phyloP scores from a whole-genome alignment of 2,797 vertebrate species.

The Decapterus maruadsi region DNA sequence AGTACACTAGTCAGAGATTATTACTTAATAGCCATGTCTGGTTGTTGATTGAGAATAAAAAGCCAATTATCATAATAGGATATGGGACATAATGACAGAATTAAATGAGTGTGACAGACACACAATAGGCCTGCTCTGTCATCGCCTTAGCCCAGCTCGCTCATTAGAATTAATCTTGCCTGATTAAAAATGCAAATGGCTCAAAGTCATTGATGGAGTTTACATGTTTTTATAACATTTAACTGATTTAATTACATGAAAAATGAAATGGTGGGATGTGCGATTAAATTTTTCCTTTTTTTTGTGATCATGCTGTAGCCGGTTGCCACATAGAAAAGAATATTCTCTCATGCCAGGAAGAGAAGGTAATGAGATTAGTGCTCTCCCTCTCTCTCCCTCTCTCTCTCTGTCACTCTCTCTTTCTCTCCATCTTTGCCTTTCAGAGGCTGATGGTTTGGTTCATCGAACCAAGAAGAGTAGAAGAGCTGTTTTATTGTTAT shows the following conservation, averaged over 20 bases:
- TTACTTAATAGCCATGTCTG: conserved; percentile 81
- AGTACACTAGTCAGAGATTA: conserved; percentile 80
- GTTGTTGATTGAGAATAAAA: conserved; percentile 84
- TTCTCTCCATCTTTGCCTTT: conserved; percentile 67
- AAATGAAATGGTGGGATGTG: conserved; percentile 82
- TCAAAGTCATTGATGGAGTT: conserved; percentile 84
- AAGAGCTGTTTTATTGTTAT: conserved; percentile 68
- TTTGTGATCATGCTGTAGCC: conserved; percentile 52
- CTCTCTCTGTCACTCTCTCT: conserved; percentile 53
- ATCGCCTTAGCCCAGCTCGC: conserved; percentile 81
- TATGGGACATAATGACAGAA: conserved; percentile 83
- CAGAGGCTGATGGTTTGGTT: conserved; percentile 70
- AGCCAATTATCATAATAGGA: conserved; percentile 85
- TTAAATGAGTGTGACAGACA: conserved; percentile 85
- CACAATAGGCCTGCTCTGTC: conserved; percentile 80
- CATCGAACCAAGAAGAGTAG: conserved; percentile 70
- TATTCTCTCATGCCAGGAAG: conserved; percentile 78
- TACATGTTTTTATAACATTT: conserved; percentile 86
- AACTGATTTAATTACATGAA: conserved; percentile 87
- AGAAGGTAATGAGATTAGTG: conserved; percentile 82
- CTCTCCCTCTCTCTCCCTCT: conserved; percentile 62
- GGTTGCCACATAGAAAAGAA: conserved; percentile 76
- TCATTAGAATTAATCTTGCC: conserved; percentile 86
- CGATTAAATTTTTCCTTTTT: conserved; percentile 65
- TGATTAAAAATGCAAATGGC: conserved; percentile 89